Base-by-base conservation (phyloP, 1,140 invertebrate species). In the Kradibia gibbosae region DNA sequence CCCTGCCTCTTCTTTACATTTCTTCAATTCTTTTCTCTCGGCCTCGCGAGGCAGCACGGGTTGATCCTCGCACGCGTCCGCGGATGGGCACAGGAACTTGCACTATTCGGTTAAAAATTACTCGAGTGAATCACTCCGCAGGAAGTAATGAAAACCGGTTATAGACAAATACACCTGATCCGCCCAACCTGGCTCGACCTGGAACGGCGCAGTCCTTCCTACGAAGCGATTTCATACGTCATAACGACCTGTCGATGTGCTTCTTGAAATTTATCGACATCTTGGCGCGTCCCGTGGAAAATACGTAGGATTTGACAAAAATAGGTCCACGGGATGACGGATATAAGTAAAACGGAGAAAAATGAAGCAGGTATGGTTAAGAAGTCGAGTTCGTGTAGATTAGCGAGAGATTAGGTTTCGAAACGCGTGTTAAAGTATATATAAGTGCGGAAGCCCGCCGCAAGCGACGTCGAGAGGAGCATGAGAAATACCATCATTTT, bases 401-500 rank as follows among this genome's bases (percentile, higher is more conserved):
- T 60, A 48, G 42, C 25, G 57, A 57, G 28, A 48, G 57, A 80
- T 80, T 80, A 57, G 53, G 62, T 80, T 73, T 73, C 70, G 65
- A 65, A 57, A n/a, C 45, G 76, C 76, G 76, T 50, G 62, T 45
- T 45, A 45, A 53, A n/a, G n/a, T n/a, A n/a, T n/a, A n/a, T n/a
- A n/a, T n/a, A n/a, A 67, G 25, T 67, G n/a, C 60, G 76, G 76
- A 70, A 78, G 62, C 31, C 5, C 76, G 53, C 65, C 34, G 1
- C 77, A 34, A 71, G 76, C 48, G 65, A 36, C n/a, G 36, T 42
- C 34, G 70, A 48, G 20, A 31, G 53, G 45, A 45, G 36, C 22
- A 7, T 48, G 25, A n/a, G 70, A 73, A 73, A 80, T 70, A 80
- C 78, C 78, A 73, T 80, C 67, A 79, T 79, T 79, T 72, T 79